A percentile compares a stretch with the other conserved stretches of the same genome.
Conservation (phyloP, 2,888 invertebrate genomes). For the Tigriopus californicus region DNA sequence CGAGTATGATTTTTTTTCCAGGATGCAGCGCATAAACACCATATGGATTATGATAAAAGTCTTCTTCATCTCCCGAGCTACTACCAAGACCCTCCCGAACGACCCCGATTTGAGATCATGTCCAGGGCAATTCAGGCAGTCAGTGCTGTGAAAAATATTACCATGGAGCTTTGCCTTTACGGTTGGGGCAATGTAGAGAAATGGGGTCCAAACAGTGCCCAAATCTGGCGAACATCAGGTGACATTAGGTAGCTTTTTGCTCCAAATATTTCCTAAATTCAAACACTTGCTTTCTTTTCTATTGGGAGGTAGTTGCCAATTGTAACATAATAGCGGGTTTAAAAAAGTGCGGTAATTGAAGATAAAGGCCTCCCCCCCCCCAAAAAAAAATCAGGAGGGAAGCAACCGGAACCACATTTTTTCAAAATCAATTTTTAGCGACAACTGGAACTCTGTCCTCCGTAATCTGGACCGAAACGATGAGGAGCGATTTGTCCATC, state of each 20-base stretch:
- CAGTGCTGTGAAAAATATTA: not conserved
- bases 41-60: not conserved
- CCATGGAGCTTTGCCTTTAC: not conserved
- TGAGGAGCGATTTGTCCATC: not conserved
- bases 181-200: slow-evolving; percentile 3
- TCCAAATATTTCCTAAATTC: too few relatives aligned
- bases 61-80: not conserved
- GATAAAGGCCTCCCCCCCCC: too few relatives aligned
- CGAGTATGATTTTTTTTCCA: too few relatives aligned
- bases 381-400: too few relatives aligned
- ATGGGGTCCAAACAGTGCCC: not conserved
- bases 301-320: too few relatives aligned
- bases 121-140: not conserved
- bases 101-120: not conserved
- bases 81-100: not conserved
- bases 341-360: too few relatives aligned
- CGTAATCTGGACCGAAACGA: not conserved
- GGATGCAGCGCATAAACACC: not conserved
- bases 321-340: too few relatives aligned
- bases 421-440: not conserved
- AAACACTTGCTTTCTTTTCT: too few relatives aligned
- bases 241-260: not conserved
- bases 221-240: slow-evolving; percentile 1
- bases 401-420: too few relatives aligned
- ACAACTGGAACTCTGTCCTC: not conserved